Evolutionary conservation across 2,888 invertebrate genomes (phyloP), one percentile per base, ranked within the genome.

Genomic region (Apamea anceps): DNA sequence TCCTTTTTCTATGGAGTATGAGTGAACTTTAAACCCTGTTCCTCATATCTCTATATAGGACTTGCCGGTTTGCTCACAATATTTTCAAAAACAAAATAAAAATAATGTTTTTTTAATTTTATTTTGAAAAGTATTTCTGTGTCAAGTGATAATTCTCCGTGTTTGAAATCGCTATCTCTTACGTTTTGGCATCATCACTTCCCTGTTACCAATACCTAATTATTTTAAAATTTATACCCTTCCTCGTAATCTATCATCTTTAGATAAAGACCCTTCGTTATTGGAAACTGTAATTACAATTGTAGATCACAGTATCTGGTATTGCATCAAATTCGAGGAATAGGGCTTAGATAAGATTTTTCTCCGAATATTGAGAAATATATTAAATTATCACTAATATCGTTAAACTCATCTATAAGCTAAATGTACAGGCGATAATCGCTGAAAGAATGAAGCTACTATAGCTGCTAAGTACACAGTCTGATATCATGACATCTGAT

Each of bases 191-290:
- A 62, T 42, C 28, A 63, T 13, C 7, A 73, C 65, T 81, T 76
- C 68, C 73, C 76, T 81, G 81, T 81, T 77, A 80, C 85, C 87
- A 75, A 84, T 81, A 84, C 76, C 79, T 78, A 84, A 88, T 88
- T 88, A 82, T 89, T 81, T 84, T 86, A 77, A 21, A 85, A 84
- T 82, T 68, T 84, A 86, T 80, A 75, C 71, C 67, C 76, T 57
- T 86, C 82, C 65, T 62, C 72, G 79, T 85, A 82, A 89, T 87
- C 85, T 89, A 76, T 80, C 84, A 87, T 86, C 88, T 89, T 86
- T 75, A 76, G 15, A 73, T 82, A 85, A 85, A 82, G n/a, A 62
- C 73, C 74, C 79, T 86, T 84, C 80, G 66, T 67, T 79, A 83
- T 74, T 78, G 75, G 60, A 66, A 77, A 60, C 28, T 62, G 28